Conservation (phyloP, 2,888 invertebrate species). For the Parnassius smintheus region DNA sequence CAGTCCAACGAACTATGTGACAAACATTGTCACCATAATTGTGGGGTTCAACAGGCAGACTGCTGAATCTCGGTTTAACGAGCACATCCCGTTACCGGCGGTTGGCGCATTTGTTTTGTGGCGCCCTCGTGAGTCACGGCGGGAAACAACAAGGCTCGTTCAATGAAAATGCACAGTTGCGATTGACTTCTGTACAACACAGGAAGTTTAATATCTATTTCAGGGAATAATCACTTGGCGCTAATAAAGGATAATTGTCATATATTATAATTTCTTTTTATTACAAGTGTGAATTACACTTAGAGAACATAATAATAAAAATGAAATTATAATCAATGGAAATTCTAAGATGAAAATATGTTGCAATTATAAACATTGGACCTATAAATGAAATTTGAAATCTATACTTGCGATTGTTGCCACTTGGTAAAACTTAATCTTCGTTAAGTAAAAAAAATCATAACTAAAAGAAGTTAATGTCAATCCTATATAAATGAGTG, state of each 20-base stretch:
- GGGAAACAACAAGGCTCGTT: slow-evolving; percentile 65
- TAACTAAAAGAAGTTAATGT: too few species aligned
- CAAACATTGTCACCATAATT: slow-evolving; percentile 22
- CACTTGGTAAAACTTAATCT: too few species aligned
- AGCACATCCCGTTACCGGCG: slow-evolving; percentile 74
- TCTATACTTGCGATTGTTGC: too few species aligned
- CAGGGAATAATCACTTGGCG: slow-evolving; percentile 5
- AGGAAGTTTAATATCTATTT: slow-evolving; percentile 17
- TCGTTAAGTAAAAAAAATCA: too few species aligned
- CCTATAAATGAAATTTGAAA: too few species aligned
- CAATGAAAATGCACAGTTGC: slow-evolving; percentile 56
- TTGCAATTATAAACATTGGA: too few species aligned
- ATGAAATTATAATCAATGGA: too few species aligned
- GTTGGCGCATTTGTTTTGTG: slow-evolving; percentile 69
- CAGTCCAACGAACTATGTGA: background rate
- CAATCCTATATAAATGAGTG: too few species aligned
- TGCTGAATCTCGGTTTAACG: slow-evolving; percentile 75
- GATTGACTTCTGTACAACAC: slow-evolving; percentile 48
- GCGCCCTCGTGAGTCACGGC: slow-evolving; percentile 64
- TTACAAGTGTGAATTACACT: too few species aligned
- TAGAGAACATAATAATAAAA: too few species aligned
- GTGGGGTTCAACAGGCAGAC: slow-evolving; percentile 43
- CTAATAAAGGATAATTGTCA: background rate
- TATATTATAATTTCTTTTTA: too few species aligned
- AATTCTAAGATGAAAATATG: too few species aligned